Percentiles rank a stretch among this genome's conserved stretches.
Conservation (phyloP, 2,888 invertebrate species). For the Hirtodrosophila cameraria region DNA sequence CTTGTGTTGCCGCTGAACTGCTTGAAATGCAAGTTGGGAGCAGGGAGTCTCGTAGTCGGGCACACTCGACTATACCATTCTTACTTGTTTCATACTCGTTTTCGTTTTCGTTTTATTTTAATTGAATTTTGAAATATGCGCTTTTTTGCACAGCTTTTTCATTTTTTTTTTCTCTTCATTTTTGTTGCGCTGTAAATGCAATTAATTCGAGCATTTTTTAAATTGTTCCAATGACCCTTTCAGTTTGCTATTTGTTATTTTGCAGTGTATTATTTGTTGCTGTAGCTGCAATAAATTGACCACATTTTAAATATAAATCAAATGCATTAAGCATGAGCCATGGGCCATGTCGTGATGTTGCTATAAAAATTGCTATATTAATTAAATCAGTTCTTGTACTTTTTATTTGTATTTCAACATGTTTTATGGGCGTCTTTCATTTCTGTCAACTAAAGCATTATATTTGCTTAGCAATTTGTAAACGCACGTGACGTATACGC, state of each 20-base stretch:
- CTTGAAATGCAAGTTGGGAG: too few species aligned
- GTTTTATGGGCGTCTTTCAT: conserved; percentile 27
- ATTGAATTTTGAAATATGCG: conserved; percentile 78
- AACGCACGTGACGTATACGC: conserved; percentile 47
- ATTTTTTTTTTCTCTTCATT: conserved; percentile 11
- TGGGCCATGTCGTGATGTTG: neutral
- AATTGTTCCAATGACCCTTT: conserved; percentile 54
- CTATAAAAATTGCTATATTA: conserved; percentile 54
- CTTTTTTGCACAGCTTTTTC: conserved; percentile 32
- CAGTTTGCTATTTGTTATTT: too few species aligned
- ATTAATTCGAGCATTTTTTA: conserved; percentile 72
- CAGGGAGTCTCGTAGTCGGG: too few species aligned
- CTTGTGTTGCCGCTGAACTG: too few species aligned
- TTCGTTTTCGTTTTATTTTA: conserved; percentile 76
- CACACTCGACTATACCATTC: too few species aligned
- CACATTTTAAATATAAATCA: conserved; percentile 64
- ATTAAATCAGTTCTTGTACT: conserved; percentile 52
- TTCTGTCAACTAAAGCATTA: conserved; percentile 9
- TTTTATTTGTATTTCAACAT: conserved; percentile 3
- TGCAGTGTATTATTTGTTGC: conserved; percentile 47
- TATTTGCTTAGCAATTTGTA: conserved; percentile 16
- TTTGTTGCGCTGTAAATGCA: conserved; percentile 61
- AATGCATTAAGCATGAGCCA: conserved; percentile 49
- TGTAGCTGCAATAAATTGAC: conserved; percentile 58
- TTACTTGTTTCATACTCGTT: too few species aligned